phyloP scores from a whole-genome alignment of 2,113 vertebrate species.

The Pipra filicauda region DNA sequence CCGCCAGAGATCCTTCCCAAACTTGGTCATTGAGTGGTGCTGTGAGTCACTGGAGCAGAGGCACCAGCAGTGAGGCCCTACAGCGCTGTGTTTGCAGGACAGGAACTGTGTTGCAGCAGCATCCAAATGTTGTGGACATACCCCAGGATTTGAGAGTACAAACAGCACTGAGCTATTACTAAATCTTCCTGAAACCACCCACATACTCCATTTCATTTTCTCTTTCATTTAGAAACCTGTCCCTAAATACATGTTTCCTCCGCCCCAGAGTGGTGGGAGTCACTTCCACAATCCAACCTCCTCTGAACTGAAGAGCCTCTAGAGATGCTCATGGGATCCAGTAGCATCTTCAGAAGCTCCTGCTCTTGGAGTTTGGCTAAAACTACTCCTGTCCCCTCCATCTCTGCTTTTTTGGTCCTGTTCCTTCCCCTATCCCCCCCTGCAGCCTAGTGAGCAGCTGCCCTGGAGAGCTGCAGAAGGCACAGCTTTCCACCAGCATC shows the following conservation, averaged over 20 bases:
- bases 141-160: not conserved
- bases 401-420: not conserved
- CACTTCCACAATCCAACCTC: not conserved
- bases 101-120: not conserved
- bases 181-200: not conserved
- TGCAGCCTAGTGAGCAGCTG: not conserved
- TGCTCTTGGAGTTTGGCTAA: not conserved
- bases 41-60: not conserved
- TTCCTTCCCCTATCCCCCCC: not conserved
- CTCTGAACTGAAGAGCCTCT: not conserved
- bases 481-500: not conserved
- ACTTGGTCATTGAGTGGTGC: not conserved
- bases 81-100: not conserved
- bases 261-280: not conserved
- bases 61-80: not conserved
- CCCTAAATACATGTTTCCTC: not conserved
- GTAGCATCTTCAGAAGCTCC: not conserved
- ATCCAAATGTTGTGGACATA: rapidly evolving
- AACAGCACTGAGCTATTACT: not conserved
- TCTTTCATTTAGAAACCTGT: not conserved
- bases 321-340: not conserved
- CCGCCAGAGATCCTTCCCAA: not conserved
- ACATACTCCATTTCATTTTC: not conserved
- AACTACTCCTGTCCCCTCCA: not conserved
- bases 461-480: not conserved